These are phyloP conservation scores for Scortum barcoo DNA, from an alignment of 2,113 vertebrate genomes.

Conservation along the genomic window DNA sequence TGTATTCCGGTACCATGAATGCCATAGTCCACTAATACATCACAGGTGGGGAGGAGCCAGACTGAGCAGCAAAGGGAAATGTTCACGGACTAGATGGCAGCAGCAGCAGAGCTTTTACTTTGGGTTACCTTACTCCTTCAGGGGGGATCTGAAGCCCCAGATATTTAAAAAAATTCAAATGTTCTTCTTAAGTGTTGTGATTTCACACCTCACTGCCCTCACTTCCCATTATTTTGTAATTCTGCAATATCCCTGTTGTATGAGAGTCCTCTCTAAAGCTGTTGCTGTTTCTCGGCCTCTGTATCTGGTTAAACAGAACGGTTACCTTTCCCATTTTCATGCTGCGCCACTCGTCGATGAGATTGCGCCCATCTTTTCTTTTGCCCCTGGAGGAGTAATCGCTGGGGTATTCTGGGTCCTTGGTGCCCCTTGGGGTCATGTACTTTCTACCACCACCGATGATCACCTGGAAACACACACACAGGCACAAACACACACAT, in stretches of 20 bases:
- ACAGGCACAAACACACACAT: constrained; percentile 12
- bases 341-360: constrained; percentile 81
- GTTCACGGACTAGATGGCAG: neutral
- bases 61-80: neutral
- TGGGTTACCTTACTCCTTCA: neutral
- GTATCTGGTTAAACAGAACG: neutral
- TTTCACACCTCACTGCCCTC: neutral
- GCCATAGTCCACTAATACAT: neutral
- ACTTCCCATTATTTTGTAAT: neutral
- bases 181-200: neutral
- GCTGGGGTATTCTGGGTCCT: constrained; percentile 82
- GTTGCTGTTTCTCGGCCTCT: neutral
- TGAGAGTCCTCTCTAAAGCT: neutral
- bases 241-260: neutral
- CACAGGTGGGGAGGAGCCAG: neutral
- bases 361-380: constrained; percentile 77
- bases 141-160: neutral
- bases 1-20: neutral
- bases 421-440: constrained; percentile 83
- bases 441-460: constrained; percentile 86
- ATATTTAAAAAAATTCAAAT: too few species aligned
- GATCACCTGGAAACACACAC: constrained; percentile 78
- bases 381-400: constrained; percentile 71
- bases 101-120: neutral
- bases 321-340: constrained; percentile 82